phyloP scores from a whole-genome alignment of 2,113 vertebrate genomes.

The Melanocharis versteri region DNA sequence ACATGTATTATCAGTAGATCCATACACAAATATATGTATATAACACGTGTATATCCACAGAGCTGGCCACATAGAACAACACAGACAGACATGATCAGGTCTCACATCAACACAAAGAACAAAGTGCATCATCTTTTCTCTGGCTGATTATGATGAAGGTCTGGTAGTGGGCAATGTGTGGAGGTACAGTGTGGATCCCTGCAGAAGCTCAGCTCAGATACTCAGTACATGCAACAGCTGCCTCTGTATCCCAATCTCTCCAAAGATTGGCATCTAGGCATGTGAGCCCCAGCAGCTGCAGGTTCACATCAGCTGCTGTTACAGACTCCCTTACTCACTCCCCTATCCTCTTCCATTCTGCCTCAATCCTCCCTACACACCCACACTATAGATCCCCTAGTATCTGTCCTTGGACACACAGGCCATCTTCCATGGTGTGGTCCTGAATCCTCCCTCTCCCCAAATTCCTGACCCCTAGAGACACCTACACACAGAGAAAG shows the following conservation, averaged over 20 bases:
- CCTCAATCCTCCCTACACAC: accelerated
- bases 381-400: neutral
- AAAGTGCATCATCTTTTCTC: neutral
- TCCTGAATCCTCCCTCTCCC: neutral
- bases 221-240: neutral
- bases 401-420: neutral
- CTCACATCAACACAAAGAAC: neutral
- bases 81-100: neutral
- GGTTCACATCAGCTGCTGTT: neutral
- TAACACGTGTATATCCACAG: neutral
- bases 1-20: neutral
- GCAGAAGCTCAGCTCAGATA: neutral
- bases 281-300: accelerated
- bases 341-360: neutral
- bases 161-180: neutral
- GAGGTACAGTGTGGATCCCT: neutral
- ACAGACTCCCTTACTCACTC: neutral
- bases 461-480: neutral
- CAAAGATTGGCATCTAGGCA: neutral
- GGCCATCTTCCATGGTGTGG: neutral
- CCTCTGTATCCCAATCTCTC: neutral
- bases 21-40: neutral
- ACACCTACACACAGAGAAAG: neutral
- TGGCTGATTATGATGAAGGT: neutral
- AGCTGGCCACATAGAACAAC: neutral